These are phyloP conservation scores for Spisula solida DNA, from an alignment of 2,888 invertebrate genomes.

Conservation along the genomic window DNA sequence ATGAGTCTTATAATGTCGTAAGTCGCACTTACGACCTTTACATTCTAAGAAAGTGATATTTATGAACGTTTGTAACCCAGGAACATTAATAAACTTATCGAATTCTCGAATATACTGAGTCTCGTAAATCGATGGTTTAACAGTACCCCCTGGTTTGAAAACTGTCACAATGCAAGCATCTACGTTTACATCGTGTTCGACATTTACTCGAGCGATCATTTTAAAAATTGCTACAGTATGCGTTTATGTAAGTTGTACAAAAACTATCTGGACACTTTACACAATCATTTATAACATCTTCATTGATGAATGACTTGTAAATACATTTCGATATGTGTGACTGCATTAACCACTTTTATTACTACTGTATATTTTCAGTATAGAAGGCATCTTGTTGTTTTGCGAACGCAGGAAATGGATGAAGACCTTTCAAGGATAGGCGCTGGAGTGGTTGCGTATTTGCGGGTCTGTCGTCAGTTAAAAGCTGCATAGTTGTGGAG, in stretches of 20 bases:
- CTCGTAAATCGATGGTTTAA: no score
- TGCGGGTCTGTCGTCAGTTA: background rate
- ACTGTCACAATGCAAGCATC: background rate
- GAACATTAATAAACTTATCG: no score
- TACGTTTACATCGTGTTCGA: background rate
- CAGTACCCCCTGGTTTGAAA: background rate
- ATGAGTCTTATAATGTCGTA: no score
- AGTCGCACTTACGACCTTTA: no score
- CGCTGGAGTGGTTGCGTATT: background rate
- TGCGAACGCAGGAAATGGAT: constrained; percentile 17
- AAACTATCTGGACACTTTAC: background rate
- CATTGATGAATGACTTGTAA: constrained; percentile 3
- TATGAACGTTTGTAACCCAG: no score
- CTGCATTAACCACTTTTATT: background rate
- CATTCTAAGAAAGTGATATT: no score
- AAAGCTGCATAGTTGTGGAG: background rate
- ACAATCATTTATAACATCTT: background rate
- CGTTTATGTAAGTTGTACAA: background rate
- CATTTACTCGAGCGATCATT: background rate
- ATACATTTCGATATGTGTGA: background rate
- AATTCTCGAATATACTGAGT: no score
- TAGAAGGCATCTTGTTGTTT: background rate
- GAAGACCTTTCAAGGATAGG: constrained; percentile 2
- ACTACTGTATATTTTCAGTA: background rate
- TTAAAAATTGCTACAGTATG: background rate